Conservation (phyloP, 2,888 invertebrate genomes). For the Drosophila kokeensis region DNA sequence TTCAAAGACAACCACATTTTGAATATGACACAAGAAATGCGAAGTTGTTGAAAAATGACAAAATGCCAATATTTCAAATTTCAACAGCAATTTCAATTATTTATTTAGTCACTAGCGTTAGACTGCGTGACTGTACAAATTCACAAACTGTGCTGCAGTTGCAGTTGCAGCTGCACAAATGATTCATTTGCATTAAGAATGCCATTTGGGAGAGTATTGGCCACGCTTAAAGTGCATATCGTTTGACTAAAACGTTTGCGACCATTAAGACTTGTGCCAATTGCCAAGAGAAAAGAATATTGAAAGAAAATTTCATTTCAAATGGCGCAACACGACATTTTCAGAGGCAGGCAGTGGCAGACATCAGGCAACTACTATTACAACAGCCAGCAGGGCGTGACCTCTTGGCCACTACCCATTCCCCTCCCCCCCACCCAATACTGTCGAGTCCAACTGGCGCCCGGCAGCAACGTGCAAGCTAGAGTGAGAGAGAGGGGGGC, state of each 20-base stretch:
- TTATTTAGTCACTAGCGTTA: not conserved
- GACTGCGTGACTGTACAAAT: not conserved
- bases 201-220: not conserved
- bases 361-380: constrained; percentile 26
- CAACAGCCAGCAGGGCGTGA: constrained; percentile 36
- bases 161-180: not conserved
- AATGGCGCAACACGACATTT: constrained; percentile 68
- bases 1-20: constrained; percentile 1
- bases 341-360: constrained; percentile 23
- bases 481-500: not conserved
- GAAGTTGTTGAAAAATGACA: not conserved
- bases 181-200: not conserved
- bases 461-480: constrained; percentile 4
- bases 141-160: not conserved
- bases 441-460: constrained; percentile 30
- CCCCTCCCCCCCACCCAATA: no score
- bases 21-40: not conserved
- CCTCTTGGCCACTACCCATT: constrained; percentile 1
- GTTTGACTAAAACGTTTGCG: constrained; percentile 25
- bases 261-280: constrained; percentile 48
- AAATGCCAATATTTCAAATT: not conserved
- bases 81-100: not conserved
- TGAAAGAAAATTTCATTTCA: constrained; percentile 75
- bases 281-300: constrained; percentile 41
- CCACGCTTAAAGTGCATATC: constrained; percentile 25